Conservation (phyloP, 2,888 invertebrate genomes). For the Luperina nickerlii region DNA sequence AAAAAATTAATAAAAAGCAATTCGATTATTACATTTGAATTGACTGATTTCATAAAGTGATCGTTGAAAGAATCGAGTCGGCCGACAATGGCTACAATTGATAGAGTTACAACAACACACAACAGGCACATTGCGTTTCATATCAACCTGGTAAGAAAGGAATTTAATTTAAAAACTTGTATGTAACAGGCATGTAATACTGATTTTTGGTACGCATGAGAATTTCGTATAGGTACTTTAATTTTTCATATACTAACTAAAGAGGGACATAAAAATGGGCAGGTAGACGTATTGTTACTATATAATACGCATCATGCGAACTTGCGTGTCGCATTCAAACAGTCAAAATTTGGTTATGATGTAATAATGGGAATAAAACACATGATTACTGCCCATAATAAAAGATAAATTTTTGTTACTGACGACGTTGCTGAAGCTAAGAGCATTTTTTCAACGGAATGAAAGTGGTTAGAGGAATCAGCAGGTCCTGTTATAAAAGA, state of each 20-base stretch:
- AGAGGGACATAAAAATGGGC: conserved; percentile 53
- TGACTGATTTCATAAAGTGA: conserved; percentile 17
- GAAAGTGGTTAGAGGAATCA: conserved; percentile 3
- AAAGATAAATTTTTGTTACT: conserved; percentile 49
- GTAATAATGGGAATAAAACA: conserved; percentile 63
- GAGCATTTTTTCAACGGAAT: neutral
- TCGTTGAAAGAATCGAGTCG: conserved; percentile 15
- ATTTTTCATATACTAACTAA: conserved; percentile 28
- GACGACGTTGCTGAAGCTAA: conserved; percentile 9
- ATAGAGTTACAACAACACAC: conserved; percentile 44
- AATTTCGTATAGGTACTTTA: conserved; percentile 43
- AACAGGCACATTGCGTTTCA: conserved; percentile 17
- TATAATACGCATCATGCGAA: conserved; percentile 69
- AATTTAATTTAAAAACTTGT: conserved; percentile 64
- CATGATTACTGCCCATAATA: conserved; percentile 59
- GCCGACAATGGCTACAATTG: conserved; percentile 65
- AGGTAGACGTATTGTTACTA: conserved; percentile 45
- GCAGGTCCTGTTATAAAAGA: conserved; percentile 20
- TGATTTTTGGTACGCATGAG: conserved; percentile 53
- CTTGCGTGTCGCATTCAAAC: conserved; percentile 69
- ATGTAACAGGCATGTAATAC: conserved; percentile 43
- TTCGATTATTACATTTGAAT: conserved; percentile 38
- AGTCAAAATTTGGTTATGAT: conserved; percentile 66
- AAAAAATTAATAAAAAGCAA: conserved; percentile 58
- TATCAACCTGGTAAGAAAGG: conserved; percentile 38